Evolutionary conservation across 2,888 invertebrate species (phyloP).

Genomic region (Hermaeophaga mercurialis): DNA sequence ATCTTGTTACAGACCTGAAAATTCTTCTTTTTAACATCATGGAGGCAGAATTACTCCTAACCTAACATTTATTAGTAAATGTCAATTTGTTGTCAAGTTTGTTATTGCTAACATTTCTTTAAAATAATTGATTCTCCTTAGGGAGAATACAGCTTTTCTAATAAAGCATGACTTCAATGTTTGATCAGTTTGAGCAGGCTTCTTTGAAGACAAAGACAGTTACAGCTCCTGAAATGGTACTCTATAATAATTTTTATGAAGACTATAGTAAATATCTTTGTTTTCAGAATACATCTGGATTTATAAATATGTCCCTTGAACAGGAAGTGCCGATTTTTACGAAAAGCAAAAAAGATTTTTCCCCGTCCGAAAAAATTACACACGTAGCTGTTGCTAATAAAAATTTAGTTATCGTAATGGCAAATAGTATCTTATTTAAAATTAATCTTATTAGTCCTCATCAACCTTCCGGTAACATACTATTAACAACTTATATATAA

Average conservation of each 20-base stretch:
- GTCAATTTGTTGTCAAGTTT: too few relatives aligned
- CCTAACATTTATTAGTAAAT: too few relatives aligned
- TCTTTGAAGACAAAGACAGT: conserved; percentile 62
- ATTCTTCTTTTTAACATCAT: too few relatives aligned
- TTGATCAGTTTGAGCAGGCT: conserved; percentile 85
- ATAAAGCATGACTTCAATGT: conserved; percentile 82
- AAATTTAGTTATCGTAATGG: conserved; percentile 82
- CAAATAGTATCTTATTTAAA: conserved; percentile 78
- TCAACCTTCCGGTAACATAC: conserved; percentile 71
- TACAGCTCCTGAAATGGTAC: conserved; percentile 60
- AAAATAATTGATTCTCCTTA: too few relatives aligned
- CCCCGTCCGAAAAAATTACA: conserved; percentile 77
- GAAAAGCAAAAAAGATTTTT: conserved; percentile 81
- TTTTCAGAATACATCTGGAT: conserved; percentile 58
- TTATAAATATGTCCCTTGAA: conserved; percentile 66
- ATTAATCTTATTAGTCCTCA: conserved; percentile 82
- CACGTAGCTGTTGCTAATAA: conserved; percentile 84
- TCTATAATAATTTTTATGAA: conserved; percentile 1
- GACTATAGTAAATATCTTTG: not conserved
- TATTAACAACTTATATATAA: not conserved
- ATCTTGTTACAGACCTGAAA: too few relatives aligned
- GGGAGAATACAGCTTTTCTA: too few relatives aligned
- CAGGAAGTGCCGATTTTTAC: conserved; percentile 86
- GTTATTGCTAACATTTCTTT: too few relatives aligned
- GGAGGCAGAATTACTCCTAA: too few relatives aligned